Evolutionary conservation across 1,140 invertebrate genomes (phyloP), one percentile per base, ranked within the genome.

Genomic region (Potamilus streckersoni): DNA sequence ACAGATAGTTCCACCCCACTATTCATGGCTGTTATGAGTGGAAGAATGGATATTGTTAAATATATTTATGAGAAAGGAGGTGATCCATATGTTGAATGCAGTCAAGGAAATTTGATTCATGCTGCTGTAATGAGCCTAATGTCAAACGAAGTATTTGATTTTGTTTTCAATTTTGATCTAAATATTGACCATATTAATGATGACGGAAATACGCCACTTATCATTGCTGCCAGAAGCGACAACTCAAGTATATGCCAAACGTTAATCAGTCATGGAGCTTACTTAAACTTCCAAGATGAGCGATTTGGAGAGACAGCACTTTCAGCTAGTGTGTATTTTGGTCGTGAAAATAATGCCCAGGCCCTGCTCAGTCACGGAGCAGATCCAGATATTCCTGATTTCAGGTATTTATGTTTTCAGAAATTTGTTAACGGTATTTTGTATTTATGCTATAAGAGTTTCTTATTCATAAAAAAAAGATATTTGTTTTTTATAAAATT

Each of bases 1-100:
- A 38, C 67, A 14, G 80, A 82, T 67, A 81, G 81, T 0, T 84
- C 82, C 14, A 83, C 83, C 59, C 79, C 84, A 15, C 62, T 88
- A 13, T 82, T 84, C 65, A 86, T 83, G 81, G 82, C 85, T 20
- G 80, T 82, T 13, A 78, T 82, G 68, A 79, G 83, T 55, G 79
- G 80, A 13, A 82, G 84, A 67, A 19, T 83, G 1, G 76, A 84
- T 19, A 64, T 83, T 31, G 83, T 85, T 20, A 62, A 82, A 63
- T 84, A 78, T 63, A 65, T 87, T 55, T 59, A 85, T 20, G 74
- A 81, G 15, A 71, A 79, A 60, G 84, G 85, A 3, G 82, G 80
- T 2, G 82, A 85, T 76, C 68, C 80, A 8, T 69, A 80, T 59
- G 62, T 80, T 27, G 59, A 31, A 59, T 82, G 74, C 73, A 70